Evolutionary conservation across 2,797 vertebrate species (phyloP), one percentile per base, ranked within the genome.

Genomic region (Takifugu rubripes): DNA sequence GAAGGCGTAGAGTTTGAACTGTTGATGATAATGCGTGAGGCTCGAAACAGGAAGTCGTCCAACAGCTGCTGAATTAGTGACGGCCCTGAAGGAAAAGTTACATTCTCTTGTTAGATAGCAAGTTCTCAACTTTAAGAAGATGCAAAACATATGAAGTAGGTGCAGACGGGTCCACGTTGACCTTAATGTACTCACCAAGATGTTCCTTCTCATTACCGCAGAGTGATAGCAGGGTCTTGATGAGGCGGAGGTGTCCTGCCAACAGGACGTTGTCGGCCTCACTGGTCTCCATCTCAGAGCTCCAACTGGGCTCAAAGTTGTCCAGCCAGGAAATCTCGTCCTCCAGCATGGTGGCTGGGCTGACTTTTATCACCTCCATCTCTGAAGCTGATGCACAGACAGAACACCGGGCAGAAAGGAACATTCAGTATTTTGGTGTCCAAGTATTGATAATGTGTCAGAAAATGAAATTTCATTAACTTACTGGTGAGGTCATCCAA

Each of bases 261-360:
- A 96, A 75, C 57, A 99, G 94, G 84, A 98, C 93, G 84, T 99
- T 99, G 82, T 99, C 97, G 0, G 95, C 95, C 85, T 98, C 94
- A 53, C 94, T 98, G 3, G 97, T 99, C 86, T 99, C 96, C 74
- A 96, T 95, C 76, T 98, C 97, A 0, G 94, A 93, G 12, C 94
- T 97, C 87, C 95, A 96, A 59, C 95, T 96, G 44, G 97, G 97
- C 79, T 99, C 97, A 49, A 99, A 99, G 81, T 99, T 99, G 80
- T 99, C 96, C 10, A 99, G 89, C 97, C 97, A 99, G 11, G 94
- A 98, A 84, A 98, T 98, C 84, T 99, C 97, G 53, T 99, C 97
- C 84, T 99, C 97, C 71, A 99, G 82, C 97, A 99, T 99, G 67
- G 89, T 87, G 58, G 96, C 95, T 1, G 97, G 94, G 42, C 95